These are phyloP conservation scores for Pseudochromis fuscus DNA, from an alignment of 2,797 vertebrate species.

Conservation along the genomic window DNA sequence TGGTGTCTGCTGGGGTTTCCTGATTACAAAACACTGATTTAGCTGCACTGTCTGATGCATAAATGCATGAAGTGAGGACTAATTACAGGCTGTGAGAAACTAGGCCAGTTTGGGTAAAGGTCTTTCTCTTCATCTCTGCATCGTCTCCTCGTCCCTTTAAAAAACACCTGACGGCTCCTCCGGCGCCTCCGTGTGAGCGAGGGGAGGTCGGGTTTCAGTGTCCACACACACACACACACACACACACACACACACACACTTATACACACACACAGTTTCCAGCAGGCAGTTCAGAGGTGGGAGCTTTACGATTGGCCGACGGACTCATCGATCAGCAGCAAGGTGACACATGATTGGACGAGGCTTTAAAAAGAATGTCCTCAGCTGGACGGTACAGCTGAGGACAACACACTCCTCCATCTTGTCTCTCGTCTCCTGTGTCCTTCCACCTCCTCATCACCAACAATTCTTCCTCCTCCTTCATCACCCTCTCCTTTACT, in stretches of 20 bases:
- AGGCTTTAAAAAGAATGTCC: not conserved
- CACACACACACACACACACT: not conserved
- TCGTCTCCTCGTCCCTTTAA: slow-evolving; percentile 17
- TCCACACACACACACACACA: not conserved
- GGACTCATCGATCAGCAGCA: not conserved
- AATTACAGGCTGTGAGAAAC: slow-evolving; percentile 58
- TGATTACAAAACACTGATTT: slow-evolving; percentile 63
- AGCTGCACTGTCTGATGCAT: slow-evolving; percentile 54
- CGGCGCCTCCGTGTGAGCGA: not conserved
- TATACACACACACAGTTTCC: not conserved
- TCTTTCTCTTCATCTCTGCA: slow-evolving; percentile 21
- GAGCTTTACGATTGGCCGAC: not conserved
- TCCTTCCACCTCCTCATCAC: not conserved
- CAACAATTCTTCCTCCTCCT: not conserved
- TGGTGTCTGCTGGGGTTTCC: slow-evolving; percentile 38
- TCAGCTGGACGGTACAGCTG: slow-evolving; percentile 14
- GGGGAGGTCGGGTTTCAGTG: not conserved
- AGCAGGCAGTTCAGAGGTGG: not conserved
- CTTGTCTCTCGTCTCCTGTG: not conserved
- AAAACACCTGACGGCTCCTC: not conserved
- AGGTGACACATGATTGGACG: slow-evolving; percentile 16
- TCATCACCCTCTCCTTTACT: not conserved
- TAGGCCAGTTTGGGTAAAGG: slow-evolving; percentile 60
- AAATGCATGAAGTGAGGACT: slow-evolving; percentile 64
- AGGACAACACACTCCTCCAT: slow-evolving; percentile 18